These are phyloP conservation scores for Oncorhynchus kisutch DNA, from an alignment of 2,113 vertebrate genomes.

Conservation along the genomic window DNA sequence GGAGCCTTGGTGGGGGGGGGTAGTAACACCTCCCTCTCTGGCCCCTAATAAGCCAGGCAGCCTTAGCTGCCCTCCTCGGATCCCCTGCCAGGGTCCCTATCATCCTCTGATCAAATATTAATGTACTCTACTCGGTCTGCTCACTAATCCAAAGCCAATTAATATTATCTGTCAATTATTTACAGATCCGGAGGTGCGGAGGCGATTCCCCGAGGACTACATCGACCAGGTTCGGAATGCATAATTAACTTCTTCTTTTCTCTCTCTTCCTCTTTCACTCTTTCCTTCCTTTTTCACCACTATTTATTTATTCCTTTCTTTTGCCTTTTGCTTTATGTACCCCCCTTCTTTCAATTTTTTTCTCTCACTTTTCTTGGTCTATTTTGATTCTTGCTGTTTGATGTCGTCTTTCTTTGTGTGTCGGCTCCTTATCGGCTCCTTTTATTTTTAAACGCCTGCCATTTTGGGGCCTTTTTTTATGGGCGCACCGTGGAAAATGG, in stretches of 20 bases:
- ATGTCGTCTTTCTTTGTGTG: constrained; percentile 15
- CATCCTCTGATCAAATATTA: constrained; percentile 93
- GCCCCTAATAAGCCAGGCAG: constrained; percentile 17
- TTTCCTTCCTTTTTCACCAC: background rate
- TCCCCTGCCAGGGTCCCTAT: constrained; percentile 84
- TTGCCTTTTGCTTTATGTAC: background rate
- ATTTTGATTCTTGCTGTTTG: constrained; percentile 12
- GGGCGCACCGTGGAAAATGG: background rate
- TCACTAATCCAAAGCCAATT: constrained; percentile 87
- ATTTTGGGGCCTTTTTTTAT: constrained; percentile 2
- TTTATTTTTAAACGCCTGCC: constrained; percentile 17
- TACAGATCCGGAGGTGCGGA: constrained; percentile 90
- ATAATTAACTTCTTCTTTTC: constrained; percentile 72
- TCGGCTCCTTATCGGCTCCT: background rate
- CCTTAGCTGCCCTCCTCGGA: constrained; percentile 76
- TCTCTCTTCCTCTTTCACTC: background rate
- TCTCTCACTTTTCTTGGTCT: constrained; percentile 66
- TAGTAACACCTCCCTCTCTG: constrained; percentile 8
- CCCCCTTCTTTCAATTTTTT: background rate
- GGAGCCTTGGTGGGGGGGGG: background rate
- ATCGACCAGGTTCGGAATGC: constrained; percentile 90
- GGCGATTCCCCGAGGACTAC: constrained; percentile 91
- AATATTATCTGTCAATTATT: constrained; percentile 88
- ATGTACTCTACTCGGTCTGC: constrained; percentile 87
- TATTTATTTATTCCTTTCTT: background rate